These are phyloP conservation scores for Noctua fimbriata DNA, from an alignment of 2,888 invertebrate genomes.

Conservation along the genomic window DNA sequence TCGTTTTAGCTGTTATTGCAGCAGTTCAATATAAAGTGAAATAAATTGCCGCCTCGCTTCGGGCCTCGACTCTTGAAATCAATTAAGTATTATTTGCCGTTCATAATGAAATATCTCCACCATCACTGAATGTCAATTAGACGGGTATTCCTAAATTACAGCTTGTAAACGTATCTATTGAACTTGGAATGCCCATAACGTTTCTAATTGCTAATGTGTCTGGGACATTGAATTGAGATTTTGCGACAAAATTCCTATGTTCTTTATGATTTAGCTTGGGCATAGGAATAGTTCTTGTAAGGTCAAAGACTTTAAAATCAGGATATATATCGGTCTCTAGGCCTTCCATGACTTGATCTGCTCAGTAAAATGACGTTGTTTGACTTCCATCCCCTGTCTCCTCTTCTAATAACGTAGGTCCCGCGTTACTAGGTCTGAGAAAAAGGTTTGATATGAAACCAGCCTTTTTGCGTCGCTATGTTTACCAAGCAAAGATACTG, in stretches of 20 bases:
- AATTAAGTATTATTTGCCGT: conserved; percentile 69
- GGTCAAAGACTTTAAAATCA: background rate
- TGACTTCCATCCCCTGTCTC: background rate
- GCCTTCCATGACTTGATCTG: background rate
- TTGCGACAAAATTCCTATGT: background rate
- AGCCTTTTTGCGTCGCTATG: background rate
- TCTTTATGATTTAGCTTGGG: background rate
- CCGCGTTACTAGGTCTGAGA: background rate
- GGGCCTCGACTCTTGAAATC: conserved; percentile 70
- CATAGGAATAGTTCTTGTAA: background rate
- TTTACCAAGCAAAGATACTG: background rate
- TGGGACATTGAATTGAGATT: background rate
- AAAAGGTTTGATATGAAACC: conserved; percentile 4
- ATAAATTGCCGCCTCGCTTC: conserved; percentile 73
- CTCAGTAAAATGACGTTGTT: background rate
- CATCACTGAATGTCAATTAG: conserved; percentile 62
- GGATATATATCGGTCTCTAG: background rate
- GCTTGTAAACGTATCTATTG: conserved; percentile 32
- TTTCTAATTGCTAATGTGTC: conserved; percentile 21
- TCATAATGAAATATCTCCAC: conserved; percentile 72
- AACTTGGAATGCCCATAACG: conserved; percentile 13
- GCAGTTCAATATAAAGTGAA: conserved; percentile 73
- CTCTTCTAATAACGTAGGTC: background rate
- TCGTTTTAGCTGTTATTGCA: conserved; percentile 62
- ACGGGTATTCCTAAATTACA: conserved; percentile 42